Evolutionary conservation across 1,140 invertebrate genomes (phyloP), one percentile per base, ranked within the genome.

Genomic region (Euura saliciscinereae): DNA sequence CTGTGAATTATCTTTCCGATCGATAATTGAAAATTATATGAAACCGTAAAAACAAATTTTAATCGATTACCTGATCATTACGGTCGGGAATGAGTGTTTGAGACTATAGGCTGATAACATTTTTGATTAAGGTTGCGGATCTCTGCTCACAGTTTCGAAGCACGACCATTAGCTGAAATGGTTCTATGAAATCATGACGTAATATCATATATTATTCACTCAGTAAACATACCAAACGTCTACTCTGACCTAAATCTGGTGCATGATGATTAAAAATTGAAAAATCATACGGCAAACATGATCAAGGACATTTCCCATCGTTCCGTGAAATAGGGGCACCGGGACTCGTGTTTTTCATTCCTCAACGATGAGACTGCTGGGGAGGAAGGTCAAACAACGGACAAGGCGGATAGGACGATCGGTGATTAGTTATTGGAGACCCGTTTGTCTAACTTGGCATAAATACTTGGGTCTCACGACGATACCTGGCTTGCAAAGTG

Each of bases 401-500:
- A 8, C 7, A n/a, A 51, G n/a, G n/a, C 7, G 7, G 46, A 51
- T 51, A 51, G 7, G 46, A 2, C 46, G 46, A 51, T 8, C 46
- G 46, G 7, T 66, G 28, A 28, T 66, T 2, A 28, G 66, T 28
- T 66, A 66, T 66, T 66, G 66, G 66, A 66, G 43, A 8, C 66
- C 66, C 8, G 43, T 66, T 28, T 66, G 66, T 8, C 66, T 13
- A 8, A 66, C 66, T 8, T 66, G 66, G 66, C 66, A 66, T 13
- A 66, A 66, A 66, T 66, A 66, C 43, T 43, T 66, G n/a, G 66
- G 66, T 7, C 66, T 66, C 43, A 66, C 66, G 43, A 66, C 66
- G 66, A 68, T 75, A 44, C 45, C 68, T 10, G 74, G 71, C 4
- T 70, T 75, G 44, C 74, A 75, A 44, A 75, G 51, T 69, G 68